Base-by-base conservation (phyloP, 2,797 vertebrate genomes). In the Phaenicophaeus curvirostris region DNA sequence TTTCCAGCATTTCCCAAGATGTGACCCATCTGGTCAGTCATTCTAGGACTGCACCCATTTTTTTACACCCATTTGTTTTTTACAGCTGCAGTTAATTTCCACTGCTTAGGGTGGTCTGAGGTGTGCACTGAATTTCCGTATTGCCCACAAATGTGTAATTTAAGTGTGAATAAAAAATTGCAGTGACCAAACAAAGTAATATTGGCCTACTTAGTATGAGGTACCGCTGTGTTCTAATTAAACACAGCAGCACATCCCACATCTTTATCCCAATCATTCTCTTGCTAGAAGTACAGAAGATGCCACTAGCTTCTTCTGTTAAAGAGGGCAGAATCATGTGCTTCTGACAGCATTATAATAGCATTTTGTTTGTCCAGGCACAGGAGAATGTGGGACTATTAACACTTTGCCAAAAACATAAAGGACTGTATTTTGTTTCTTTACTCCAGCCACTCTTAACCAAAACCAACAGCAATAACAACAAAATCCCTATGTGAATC, bases 331-430 rank as follows among this genome's bases (percentile, higher is more conserved):
- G 25, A 10, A 30, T 68, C 77, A 3, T 59, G 5, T 93, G 93
- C 82, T 86, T 74, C 59, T 95, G 95, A 94, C 82, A 93, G 82
- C 55, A 25, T n/a, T 19, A 91, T 13, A 91, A 74, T 37, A 31
- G 35, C 4, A 13, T 25, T 57, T 63, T 71, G 35, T 66, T 85
- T 79, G n/a, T 53, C 13, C 24, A 57, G 33, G 30, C 33, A 31
- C 4, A 31, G 54, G 37, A 71, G 18, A 59, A 35, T 4, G 6
- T 15, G 13, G 3, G 44, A 28, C 48, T 94, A 33, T 88, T 62
- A 66, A 55, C 55, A 33, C 9, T 82, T 53, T 18, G 24, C 37
- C 46, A 50, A 46, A 76, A 79, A 73, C 25, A 89, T 46, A 95
- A 94, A 96, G 55, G 59, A 30, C 14, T 65, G 17, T 44, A 13